Evolutionary conservation across 2,797 vertebrate genomes (phyloP), one percentile per base, ranked within the genome.

Genomic region (Tragopan temminckii): DNA sequence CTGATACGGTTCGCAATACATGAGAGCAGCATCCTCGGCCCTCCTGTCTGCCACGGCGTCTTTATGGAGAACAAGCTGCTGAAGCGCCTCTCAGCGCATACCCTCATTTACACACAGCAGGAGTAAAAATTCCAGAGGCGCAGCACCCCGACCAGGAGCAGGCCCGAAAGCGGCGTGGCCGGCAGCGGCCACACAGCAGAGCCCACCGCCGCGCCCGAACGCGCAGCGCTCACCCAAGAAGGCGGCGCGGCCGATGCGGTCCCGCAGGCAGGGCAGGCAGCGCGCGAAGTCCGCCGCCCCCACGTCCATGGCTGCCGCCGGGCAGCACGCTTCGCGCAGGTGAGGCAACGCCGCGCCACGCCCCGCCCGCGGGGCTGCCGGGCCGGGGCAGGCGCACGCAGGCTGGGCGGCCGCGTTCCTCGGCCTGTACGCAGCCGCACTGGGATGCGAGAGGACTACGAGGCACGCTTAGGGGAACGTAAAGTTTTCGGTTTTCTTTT

Each of bases 191-290:
- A 31, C 27, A 11, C 27, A 29, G 16, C 50, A 6, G 27, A 31
- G 16, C 50, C 50, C 29, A 13, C 46, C 23, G 45, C 21, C 45
- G 11, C 43, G 21, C 4, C 43, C 21, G 10, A 46, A 11, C 13
- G 48, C 5, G 36, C 46, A 8, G 6, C 23, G 7, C 96, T 95
- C 86, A 98, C 98, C 97, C 80, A 98, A 85, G 50, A 98, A 98
- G 29, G 97, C 93, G 1, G 97, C 94, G 5, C 80, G 85, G 18
- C 35, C 17, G 17, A 98, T 20, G 2, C 91, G 95, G 35, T 83
- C 81, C 83, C 85, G 88, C 66, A 98, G 86, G 38, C 53, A 6
- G 4, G 95, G 95, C 9, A 97, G 61, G 19, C 19, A 16, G 70
- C 52, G 36, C 40, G 91, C 84, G 31, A 98, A 98, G 10, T 46